Evolutionary conservation across 2,113 vertebrate species (phyloP), one percentile per base, ranked within the genome.

Genomic region (Rhodinocichla rosea): DNA sequence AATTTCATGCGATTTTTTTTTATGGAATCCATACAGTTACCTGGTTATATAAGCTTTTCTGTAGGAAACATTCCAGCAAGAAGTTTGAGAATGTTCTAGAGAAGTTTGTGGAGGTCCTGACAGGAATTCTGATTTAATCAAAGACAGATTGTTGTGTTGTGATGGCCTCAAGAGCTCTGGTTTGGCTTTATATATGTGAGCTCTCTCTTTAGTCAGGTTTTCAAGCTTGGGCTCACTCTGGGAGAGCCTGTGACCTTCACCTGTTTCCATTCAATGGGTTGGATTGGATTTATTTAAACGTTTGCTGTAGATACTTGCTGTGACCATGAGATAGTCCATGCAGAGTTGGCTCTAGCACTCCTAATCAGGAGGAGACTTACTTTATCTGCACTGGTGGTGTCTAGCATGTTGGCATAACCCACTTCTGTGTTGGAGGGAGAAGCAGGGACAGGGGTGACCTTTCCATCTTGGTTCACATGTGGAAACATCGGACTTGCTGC

Each of bases 381-480:
- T 33, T 62, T 47, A 21, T 22, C 35, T n/a, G 18, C 59, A 6
- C 30, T 0, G 1, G 23, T 76, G 40, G 4, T 49, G 10, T 9
- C 11, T 26, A 32, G 45, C 45, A 3, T 10, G 59, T 53, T 74
- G 68, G 30, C 55, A 70, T 10, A 20, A 9, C 6, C 24, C 9
- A 4, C 37, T n/a, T 62, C 22, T 15, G 23, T 35, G 28, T 12
- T 55, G 0, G 1, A 68, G 57, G 35, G 33, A 68, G 8, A 24
- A 80, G 27, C 2, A 2, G 19, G 32, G 53, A 7, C 24, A 10
- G 19, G 52, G 14, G 7, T 50, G 26, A 50, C 23, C 24, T 28
- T 17, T 21, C 1, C 1, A 1, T 30, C 33, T 62, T 1, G 1
- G 15, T 17, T 89, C 33, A 6, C 0, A 0, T 5, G 9, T 30